Percentiles rank a stretch among this genome's conserved stretches.
phyloP scores from a whole-genome alignment of 2,888 invertebrate genomes.

The Ectropis crepuscularia region DNA sequence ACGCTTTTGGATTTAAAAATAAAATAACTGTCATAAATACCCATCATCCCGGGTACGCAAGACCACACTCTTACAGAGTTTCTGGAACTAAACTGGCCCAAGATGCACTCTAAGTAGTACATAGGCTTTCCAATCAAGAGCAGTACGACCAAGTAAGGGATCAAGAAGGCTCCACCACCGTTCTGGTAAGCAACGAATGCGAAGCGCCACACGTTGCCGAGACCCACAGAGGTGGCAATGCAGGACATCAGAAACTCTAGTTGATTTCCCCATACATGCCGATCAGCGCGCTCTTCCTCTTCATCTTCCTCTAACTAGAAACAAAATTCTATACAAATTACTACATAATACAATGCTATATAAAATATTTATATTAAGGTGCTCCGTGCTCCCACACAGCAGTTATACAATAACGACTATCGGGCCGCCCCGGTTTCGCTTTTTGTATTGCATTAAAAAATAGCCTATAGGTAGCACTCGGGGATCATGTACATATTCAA shows the following conservation, averaged over 20 bases:
- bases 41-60: constrained; percentile 89
- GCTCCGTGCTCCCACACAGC: too few species aligned
- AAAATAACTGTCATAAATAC: constrained; percentile 64
- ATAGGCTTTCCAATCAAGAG: constrained; percentile 90
- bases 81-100: constrained; percentile 93
- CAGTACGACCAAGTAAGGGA: constrained; percentile 89
- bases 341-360: too few species aligned
- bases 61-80: constrained; percentile 91
- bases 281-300: constrained; percentile 56
- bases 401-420: too few species aligned
- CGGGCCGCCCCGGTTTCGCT: too few species aligned
- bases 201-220: constrained; percentile 89
- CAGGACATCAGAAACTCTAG: constrained; percentile 90
- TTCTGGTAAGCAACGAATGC: constrained; percentile 87
- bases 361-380: too few species aligned
- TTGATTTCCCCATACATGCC: constrained; percentile 85
- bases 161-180: constrained; percentile 90
- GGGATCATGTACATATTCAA: too few species aligned
- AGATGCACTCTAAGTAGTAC: constrained; percentile 92
- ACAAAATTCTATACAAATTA: background rate
- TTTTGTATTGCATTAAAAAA: too few species aligned
- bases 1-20: background rate
- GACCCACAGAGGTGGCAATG: constrained; percentile 89
- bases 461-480: too few species aligned
- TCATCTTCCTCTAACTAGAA: constrained; percentile 20